These are phyloP conservation scores for Galaxias olidus DNA, from an alignment of 2,797 vertebrate genomes.

Conservation along the genomic window DNA sequence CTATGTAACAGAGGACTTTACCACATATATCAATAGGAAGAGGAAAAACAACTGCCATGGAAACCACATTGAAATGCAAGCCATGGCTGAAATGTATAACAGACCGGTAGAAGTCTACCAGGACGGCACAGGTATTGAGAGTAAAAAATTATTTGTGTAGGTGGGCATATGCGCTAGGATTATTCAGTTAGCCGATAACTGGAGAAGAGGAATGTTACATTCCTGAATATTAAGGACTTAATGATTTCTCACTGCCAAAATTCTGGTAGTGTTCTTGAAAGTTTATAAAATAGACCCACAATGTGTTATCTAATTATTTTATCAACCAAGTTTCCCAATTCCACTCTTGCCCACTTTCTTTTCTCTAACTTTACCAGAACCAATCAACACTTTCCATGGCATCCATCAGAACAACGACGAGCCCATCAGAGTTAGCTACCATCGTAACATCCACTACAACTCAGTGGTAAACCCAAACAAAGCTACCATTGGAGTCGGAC, in stretches of 20 bases:
- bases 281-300: too few relatives aligned
- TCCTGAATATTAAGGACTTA: too few relatives aligned
- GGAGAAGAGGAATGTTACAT: too few relatives aligned
- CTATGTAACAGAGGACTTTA: slow-evolving; percentile 95
- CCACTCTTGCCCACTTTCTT: too few relatives aligned
- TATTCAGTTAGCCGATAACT: too few relatives aligned
- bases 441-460: slow-evolving; percentile 97
- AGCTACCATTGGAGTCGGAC: slow-evolving; percentile 92
- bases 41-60: slow-evolving; percentile 95
- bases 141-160: slow-evolving; percentile 7
- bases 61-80: slow-evolving; percentile 96
- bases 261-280: too few relatives aligned
- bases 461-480: slow-evolving; percentile 96
- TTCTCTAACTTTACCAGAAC: slow-evolving; percentile 73
- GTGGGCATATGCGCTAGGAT: not conserved
- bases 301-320: too few relatives aligned
- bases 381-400: slow-evolving; percentile 95
- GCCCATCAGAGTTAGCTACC: slow-evolving; percentile 95
- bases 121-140: slow-evolving; percentile 87
- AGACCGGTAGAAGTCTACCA: slow-evolving; percentile 93
- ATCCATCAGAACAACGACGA: slow-evolving; percentile 95
- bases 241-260: too few relatives aligned
- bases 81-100: slow-evolving; percentile 98
- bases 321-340: too few relatives aligned
- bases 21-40: slow-evolving; percentile 94